Base-by-base conservation (phyloP, 2,888 invertebrate species). In the Hirtodrosophila confusa region DNA sequence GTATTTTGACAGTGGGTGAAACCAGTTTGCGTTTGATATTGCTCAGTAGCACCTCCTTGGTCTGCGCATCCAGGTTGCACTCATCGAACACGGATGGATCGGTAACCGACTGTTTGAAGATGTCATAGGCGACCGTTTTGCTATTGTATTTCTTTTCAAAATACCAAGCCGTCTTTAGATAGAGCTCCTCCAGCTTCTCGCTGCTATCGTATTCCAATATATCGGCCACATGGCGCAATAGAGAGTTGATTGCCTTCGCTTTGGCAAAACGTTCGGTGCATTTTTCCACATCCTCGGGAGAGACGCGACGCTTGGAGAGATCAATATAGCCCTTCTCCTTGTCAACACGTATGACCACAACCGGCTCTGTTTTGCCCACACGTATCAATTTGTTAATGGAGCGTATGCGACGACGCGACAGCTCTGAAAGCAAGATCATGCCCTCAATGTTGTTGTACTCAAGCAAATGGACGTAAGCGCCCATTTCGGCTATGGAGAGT, bases 291-390 rank as follows among this genome's bases (percentile, higher is more conserved):
- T 99, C 99, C 92, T 99, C 99, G 0, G 97, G 96, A 0, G 99
- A 99, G 1, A 99, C 99, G 92, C 99, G 95, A 91, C 99, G 95
- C 93, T 99, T 99, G 70, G 99, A 99, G 86, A 99, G 94, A 94
- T 99, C 99, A 91, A 99, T 99, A 92, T 99, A 99, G 94, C 99
- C 99, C 94, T 99, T 99, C 89, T 99, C 99, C 93, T 99, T 98
- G 92, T 99, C 99, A 23, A 99, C 99, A 92, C 99, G 94, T 91
- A 99, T 99, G 62, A 99, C 99, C 45, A 99, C 99, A 11, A 99
- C 99, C 27, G 99, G 99, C 92, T 99, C 99, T 51, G 97, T 99
- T 92, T 99, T 97, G 41, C 99, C 99, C 50, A 99, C 98, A 80
- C 99, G 94, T 91, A 99, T 99, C 86, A 99, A 93, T 93, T 99